Evolutionary conservation across 1,140 invertebrate species (phyloP), one percentile per base, ranked within the genome.

Genomic region (Scylla paramamosain): DNA sequence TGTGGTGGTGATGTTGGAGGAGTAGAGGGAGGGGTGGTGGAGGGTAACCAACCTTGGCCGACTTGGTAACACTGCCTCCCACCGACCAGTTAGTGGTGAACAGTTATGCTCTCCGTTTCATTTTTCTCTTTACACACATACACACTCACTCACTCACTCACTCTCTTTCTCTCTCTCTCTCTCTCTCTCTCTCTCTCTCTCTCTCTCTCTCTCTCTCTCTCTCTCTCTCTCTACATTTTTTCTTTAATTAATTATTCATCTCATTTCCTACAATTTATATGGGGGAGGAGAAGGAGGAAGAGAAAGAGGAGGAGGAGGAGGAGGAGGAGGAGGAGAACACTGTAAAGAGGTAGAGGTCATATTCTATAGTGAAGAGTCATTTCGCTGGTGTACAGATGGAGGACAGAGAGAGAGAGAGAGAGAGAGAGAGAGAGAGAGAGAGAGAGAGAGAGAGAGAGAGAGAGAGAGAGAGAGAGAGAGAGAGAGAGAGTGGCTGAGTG

Each of bases 161-260:
- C 67, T n/a, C 67, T n/a, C 67, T n/a, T 20, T n/a, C 67, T n/a
- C 67, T 77, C 67, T 77, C 67, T 77, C 67, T 77, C 67, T 77
- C 67, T 77, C 67, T 77, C 67, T 77, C 67, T 77, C 67, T 77
- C 67, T 77, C 67, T 77, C 67, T 77, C 67, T 77, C 67, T 77
- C 67, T 77, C 67, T 77, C 67, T 77, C 67, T 77, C 67, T 77
- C 67, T 77, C 67, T 77, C 67, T 77, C 67, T 77, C 67, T 77
- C 67, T 77, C 67, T 77, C 67, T 77, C 67, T 77, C 67, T 77
- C 67, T 77, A 6, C n/a, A 6, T 77, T 77, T 20, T 77, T 20
- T 77, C 67, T n/a, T 20, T 77, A 0, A 25, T n/a, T 77, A 3
- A n/a, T 77, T 77, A 3, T 77, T 77, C 6, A 7, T n/a, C 39